Evolutionary conservation across 1,140 invertebrate species (phyloP).

Genomic region (Nilaparvata lugens): DNA sequence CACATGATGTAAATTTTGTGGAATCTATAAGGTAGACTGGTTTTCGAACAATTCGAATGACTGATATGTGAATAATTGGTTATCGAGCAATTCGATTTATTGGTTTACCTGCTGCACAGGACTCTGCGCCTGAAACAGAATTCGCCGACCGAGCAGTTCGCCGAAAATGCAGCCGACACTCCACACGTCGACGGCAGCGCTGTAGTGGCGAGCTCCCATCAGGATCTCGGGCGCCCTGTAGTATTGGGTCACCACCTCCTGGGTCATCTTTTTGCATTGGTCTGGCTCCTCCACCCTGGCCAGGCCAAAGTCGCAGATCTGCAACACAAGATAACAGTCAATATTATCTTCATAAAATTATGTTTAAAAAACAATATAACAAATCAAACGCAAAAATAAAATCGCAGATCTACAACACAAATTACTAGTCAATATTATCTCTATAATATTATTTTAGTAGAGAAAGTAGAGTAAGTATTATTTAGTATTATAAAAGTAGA

Average conservation of each 20-base stretch:
- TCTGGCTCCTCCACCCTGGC: constrained; percentile 92
- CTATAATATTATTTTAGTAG: too few relatives aligned
- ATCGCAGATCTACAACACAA: too few relatives aligned
- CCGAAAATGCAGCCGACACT: constrained; percentile 99
- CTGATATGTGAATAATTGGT: too few relatives aligned
- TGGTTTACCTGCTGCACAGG: constrained; percentile 78
- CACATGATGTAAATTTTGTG: background rate
- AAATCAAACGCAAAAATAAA: too few relatives aligned
- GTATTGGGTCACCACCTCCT: constrained; percentile 98
- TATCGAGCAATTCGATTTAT: too few relatives aligned
- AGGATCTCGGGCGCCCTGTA: constrained; percentile 97
- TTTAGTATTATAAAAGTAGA: too few relatives aligned
- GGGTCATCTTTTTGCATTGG: constrained; percentile 89
- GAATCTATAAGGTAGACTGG: background rate
- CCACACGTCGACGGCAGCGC: constrained; percentile 95
- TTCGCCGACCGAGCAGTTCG: constrained; percentile 86
- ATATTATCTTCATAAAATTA: too few relatives aligned
- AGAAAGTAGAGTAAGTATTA: too few relatives aligned
- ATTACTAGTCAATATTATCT: too few relatives aligned
- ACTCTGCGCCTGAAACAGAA: constrained; percentile 94
- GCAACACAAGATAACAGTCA: constrained; percentile 3
- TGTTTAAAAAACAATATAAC: too few relatives aligned
- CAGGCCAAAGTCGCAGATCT: constrained; percentile 97
- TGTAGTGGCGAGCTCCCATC: constrained; percentile 97
- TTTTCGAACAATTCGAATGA: too few relatives aligned